A percentile compares a stretch with the other conserved stretches of the same genome.
These are phyloP conservation scores for Setipinna tenuifilis DNA, from an alignment of 2,797 vertebrate genomes.

Conservation along the genomic window DNA sequence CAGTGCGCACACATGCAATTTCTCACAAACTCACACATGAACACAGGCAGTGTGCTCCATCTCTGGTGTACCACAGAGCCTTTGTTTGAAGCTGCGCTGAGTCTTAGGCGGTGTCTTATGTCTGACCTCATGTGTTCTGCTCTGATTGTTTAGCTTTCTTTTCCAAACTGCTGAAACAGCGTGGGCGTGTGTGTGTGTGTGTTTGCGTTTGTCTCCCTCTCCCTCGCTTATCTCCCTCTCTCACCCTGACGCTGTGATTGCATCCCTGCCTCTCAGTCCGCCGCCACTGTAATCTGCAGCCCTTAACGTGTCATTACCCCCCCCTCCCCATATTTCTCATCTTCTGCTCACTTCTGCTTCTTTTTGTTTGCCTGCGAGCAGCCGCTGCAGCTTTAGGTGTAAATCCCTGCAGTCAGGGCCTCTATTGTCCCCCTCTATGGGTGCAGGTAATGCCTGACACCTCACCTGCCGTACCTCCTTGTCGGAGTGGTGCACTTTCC, in stretches of 20 bases:
- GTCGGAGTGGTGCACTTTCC: no score
- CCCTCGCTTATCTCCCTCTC: background rate
- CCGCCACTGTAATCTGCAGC: constrained; percentile 13
- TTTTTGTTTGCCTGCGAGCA: background rate
- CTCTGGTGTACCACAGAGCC: background rate
- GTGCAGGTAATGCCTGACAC: background rate
- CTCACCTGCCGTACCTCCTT: no score
- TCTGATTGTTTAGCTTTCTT: background rate
- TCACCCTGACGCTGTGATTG: background rate
- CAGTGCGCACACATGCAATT: background rate
- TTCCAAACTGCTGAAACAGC: background rate
- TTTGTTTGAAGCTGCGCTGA: background rate
- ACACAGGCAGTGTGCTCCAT: no score
- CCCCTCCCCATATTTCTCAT: background rate
- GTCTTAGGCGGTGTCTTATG: background rate
- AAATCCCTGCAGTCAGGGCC: background rate
- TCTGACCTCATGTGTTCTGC: constrained; percentile 2
- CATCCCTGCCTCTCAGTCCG: background rate
- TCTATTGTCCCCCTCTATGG: background rate
- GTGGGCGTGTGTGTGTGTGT: background rate
- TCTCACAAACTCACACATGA: no score
- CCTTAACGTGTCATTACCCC: background rate
- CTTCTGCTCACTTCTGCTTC: background rate
- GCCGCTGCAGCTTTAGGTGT: background rate
- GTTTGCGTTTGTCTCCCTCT: background rate